Evolutionary conservation across 2,113 vertebrate species (phyloP).

Genomic region (Podarcis raffonei): DNA sequence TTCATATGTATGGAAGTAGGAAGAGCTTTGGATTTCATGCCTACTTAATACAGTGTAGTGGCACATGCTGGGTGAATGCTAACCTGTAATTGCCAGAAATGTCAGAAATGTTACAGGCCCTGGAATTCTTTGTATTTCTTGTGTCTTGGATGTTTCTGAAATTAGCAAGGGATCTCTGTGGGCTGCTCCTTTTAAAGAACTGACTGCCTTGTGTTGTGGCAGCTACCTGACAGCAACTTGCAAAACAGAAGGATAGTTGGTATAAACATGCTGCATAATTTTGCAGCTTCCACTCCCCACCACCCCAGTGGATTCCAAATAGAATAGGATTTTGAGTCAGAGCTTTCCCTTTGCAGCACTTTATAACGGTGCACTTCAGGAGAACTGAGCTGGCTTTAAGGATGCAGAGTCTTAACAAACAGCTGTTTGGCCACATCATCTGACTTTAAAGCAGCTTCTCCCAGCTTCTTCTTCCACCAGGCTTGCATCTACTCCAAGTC

Average conservation of each 20-base stretch:
- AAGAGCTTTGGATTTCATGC: no score
- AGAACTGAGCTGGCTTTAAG: background rate
- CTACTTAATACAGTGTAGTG: slow-evolving; percentile 32
- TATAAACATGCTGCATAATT: background rate
- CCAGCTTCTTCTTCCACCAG: background rate
- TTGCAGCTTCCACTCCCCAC: fast-evolving
- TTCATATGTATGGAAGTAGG: background rate
- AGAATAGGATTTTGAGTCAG: background rate
- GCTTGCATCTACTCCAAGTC: background rate
- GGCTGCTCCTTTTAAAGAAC: slow-evolving; percentile 3
- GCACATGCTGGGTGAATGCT: background rate
- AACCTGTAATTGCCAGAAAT: background rate
- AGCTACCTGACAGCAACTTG: background rate
- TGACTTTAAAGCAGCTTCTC: background rate
- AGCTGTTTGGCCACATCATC: background rate
- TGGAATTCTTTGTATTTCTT: slow-evolving; percentile 4
- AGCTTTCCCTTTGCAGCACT: background rate
- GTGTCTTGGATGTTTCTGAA: background rate
- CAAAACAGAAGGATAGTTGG: background rate
- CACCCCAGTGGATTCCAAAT: background rate
- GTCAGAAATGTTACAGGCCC: background rate
- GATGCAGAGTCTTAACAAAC: background rate
- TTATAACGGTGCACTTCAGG: background rate
- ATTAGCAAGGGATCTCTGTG: background rate
- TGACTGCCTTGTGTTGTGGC: slow-evolving; percentile 10